phyloP scores from a whole-genome alignment of 1,140 invertebrate species.

The Neuroterus valhalla region DNA sequence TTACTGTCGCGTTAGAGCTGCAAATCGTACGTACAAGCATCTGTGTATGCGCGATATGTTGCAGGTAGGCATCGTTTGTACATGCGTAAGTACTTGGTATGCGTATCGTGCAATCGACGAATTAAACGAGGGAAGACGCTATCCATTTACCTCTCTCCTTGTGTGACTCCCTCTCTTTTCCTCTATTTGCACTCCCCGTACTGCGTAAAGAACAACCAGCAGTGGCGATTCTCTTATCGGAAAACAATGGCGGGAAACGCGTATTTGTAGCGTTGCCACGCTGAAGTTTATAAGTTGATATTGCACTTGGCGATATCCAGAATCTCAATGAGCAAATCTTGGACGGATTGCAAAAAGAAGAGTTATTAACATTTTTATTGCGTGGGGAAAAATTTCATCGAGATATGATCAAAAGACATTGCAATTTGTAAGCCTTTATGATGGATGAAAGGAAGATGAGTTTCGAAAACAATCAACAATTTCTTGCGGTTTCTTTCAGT shows the following conservation, averaged over 20 bases:
- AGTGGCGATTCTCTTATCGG: constrained; percentile 39
- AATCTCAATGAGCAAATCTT: constrained; percentile 49
- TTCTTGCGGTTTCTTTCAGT: too few species aligned
- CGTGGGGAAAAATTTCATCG: background rate
- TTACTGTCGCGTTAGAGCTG: constrained; percentile 36
- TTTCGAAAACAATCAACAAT: background rate
- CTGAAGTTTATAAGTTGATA: constrained; percentile 44
- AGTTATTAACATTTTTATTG: background rate
- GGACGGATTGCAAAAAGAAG: constrained; percentile 24
- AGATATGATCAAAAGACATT: constrained; percentile 18
- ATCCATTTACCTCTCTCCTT: constrained; percentile 32
- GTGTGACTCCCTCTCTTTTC: constrained; percentile 31
- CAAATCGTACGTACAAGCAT: constrained; percentile 16
- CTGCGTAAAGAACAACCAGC: constrained; percentile 19
- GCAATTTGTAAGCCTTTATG: background rate
- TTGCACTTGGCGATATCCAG: background rate
- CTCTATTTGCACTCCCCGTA: constrained; percentile 8
- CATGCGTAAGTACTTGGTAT: constrained; percentile 44
- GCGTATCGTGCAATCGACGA: constrained; percentile 46
- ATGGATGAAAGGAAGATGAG: background rate
- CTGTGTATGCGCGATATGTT: constrained; percentile 19
- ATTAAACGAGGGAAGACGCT: constrained; percentile 33
- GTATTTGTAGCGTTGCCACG: constrained; percentile 42
- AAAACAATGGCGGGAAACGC: constrained; percentile 55
- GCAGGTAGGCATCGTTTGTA: constrained; percentile 11